phyloP scores from a whole-genome alignment of 2,888 invertebrate genomes.

The Sminthurinus aureus region DNA sequence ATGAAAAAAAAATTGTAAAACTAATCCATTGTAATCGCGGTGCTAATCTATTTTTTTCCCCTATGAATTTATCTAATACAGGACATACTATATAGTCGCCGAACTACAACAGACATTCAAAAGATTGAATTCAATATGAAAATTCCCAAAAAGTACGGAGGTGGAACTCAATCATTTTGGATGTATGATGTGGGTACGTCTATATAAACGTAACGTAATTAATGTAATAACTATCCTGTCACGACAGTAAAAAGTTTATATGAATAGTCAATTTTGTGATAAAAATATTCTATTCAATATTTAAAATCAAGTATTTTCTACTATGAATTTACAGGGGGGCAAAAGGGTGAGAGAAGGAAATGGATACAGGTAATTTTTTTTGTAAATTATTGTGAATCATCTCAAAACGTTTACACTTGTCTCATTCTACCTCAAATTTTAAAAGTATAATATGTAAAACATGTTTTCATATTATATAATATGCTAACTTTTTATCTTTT shows the following conservation, averaged over 20 bases:
- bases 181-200: constrained; percentile 87
- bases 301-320: no score
- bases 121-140: constrained; percentile 78
- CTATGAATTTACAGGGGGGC: constrained; percentile 70
- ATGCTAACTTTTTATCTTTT: constrained; percentile 6
- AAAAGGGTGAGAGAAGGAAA: constrained; percentile 80
- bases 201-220: no score
- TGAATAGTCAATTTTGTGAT: no score
- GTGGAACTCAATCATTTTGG: constrained; percentile 76
- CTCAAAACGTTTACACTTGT: not conserved
- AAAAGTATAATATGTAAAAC: not conserved
- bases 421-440: not conserved
- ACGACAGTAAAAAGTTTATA: no score
- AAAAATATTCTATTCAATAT: no score
- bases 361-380: constrained; percentile 74
- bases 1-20: constrained; percentile 10
- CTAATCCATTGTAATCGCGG: not conserved
- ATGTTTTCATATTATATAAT: no score
- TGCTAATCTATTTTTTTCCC: not conserved
- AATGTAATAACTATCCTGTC: no score
- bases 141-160: constrained; percentile 75
- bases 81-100: constrained; percentile 79
- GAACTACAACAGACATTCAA: constrained; percentile 76
- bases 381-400: no score
- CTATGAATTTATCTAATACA: constrained; percentile 61